Conservation (phyloP, 1,140 invertebrate genomes). For the Trichonephila inaurata region DNA sequence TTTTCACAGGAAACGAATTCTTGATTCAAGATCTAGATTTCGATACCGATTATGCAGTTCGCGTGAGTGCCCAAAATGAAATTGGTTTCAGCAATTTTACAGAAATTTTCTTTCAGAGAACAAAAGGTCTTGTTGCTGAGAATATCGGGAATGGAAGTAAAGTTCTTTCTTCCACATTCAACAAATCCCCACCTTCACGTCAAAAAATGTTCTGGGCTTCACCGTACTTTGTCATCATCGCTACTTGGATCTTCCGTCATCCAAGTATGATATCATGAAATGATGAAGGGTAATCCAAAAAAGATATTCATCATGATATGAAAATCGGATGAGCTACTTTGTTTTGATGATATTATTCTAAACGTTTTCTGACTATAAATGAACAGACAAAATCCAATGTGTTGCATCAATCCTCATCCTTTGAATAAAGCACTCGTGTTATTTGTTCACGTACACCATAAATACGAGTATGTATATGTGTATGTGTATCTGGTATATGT, state of each 20-base stretch:
- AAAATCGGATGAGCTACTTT: background rate
- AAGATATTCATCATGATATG: background rate
- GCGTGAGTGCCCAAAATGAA: conserved; percentile 78
- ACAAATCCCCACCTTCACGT: background rate
- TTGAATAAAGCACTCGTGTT: background rate
- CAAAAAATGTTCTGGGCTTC: background rate
- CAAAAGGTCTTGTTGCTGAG: conserved; percentile 74
- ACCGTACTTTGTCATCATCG: background rate
- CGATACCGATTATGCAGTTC: conserved; percentile 78
- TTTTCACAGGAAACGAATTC: conserved; percentile 43
- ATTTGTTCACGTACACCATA: background rate
- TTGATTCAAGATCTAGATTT: conserved; percentile 76
- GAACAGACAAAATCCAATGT: background rate
- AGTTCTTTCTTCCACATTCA: conserved; percentile 71
- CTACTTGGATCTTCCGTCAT: background rate
- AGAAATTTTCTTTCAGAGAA: conserved; percentile 74
- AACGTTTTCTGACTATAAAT: background rate
- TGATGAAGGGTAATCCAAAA: background rate
- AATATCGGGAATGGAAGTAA: conserved; percentile 60
- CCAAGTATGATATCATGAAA: conserved; percentile 11
- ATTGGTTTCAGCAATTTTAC: conserved; percentile 79
- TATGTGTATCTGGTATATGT: background rate
- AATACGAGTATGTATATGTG: too few relatives aligned
- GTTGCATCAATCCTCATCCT: background rate
- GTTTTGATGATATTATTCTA: background rate